These are phyloP conservation scores for Arctopsyche grandis DNA, from an alignment of 1,140 invertebrate species.

Conservation along the genomic window DNA sequence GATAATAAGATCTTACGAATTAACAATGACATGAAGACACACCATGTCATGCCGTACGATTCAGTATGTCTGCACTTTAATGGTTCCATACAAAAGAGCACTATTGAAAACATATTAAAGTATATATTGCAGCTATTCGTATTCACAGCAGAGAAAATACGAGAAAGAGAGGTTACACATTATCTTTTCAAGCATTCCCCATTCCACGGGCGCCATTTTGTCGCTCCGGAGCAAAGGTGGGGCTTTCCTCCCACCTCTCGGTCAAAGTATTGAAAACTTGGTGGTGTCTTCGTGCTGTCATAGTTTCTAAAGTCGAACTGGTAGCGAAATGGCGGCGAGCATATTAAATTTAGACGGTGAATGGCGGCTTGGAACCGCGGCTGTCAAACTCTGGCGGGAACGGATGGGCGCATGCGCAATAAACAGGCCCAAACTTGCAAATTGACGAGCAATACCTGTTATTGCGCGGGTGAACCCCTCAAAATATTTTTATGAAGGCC, in stretches of 20 bases:
- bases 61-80: too few species aligned
- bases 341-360: constrained; percentile 23
- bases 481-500: constrained; percentile 9
- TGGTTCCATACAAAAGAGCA: too few species aligned
- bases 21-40: too few species aligned
- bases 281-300: background rate
- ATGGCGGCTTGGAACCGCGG: constrained; percentile 1
- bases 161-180: too few species aligned
- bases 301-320: constrained; percentile 6
- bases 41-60: too few species aligned
- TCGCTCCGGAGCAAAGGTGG: background rate
- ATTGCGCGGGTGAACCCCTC: background rate
- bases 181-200: too few species aligned
- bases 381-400: constrained; percentile 3
- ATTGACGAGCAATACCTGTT: background rate
- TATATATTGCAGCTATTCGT: too few species aligned
- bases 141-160: too few species aligned
- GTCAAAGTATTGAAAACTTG: background rate
- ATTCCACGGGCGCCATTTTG: background rate
- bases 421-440: background rate
- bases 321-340: background rate
- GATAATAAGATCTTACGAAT: too few species aligned
- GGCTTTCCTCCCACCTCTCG: background rate
- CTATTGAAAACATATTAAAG: too few species aligned
- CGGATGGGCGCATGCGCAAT: background rate